Conservation (phyloP, 2,888 invertebrate genomes). For the Lycocerus yunnanus region DNA sequence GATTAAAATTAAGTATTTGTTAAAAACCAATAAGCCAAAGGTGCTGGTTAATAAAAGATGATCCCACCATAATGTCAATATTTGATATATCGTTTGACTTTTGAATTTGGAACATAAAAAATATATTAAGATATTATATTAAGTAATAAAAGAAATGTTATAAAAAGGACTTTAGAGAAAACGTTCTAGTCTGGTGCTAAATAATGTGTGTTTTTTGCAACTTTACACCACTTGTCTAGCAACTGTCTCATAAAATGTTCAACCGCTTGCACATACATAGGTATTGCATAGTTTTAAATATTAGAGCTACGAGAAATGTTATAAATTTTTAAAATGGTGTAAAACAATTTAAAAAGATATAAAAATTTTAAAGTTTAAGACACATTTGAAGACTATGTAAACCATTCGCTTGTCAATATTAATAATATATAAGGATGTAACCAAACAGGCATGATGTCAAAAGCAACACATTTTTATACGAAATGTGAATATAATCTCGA, state of each 20-base stretch:
- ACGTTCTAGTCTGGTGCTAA: conserved; percentile 27
- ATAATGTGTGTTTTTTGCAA: conserved; percentile 28
- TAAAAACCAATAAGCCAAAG: background rate
- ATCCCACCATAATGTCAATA: background rate
- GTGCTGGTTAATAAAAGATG: background rate
- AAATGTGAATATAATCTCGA: background rate
- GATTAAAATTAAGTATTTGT: background rate
- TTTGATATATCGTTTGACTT: background rate
- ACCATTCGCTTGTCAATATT: background rate
- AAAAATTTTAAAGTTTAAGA: conserved; percentile 11
- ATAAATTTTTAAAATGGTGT: conserved; percentile 26
- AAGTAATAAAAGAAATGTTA: background rate
- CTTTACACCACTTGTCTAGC: conserved; percentile 37
- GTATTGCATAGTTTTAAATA: conserved; percentile 27
- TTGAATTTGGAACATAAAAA: background rate
- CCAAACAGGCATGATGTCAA: background rate
- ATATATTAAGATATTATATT: no score
- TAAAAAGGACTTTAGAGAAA: conserved; percentile 10
- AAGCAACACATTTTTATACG: background rate
- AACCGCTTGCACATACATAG: conserved; percentile 19
- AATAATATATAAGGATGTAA: background rate
- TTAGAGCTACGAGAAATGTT: conserved; percentile 17
- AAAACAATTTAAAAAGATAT: conserved; percentile 21
- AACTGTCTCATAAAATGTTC: conserved; percentile 36
- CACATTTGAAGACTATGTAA: background rate